Evolutionary conservation across 2,113 vertebrate species (phyloP).

Genomic region (Cephalopholis sonnerati): DNA sequence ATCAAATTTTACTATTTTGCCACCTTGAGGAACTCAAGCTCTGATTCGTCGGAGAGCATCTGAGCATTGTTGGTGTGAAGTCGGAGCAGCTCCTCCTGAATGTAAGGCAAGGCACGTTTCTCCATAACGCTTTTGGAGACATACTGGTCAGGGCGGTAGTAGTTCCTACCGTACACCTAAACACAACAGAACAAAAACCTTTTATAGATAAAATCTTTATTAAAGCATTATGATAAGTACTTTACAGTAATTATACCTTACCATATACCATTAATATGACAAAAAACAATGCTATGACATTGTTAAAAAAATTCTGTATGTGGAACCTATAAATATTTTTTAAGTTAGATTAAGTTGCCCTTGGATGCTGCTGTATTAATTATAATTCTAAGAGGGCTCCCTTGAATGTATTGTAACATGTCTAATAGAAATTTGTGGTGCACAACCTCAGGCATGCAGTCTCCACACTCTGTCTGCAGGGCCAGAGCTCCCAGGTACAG

Average conservation of each 20-base stretch:
- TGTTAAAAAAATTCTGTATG: no score
- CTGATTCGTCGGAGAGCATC: constrained; percentile 86
- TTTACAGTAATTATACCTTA: neutral
- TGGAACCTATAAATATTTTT: no score
- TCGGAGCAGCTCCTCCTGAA: constrained; percentile 85
- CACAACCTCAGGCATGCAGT: constrained; percentile 87
- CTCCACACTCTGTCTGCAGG: constrained; percentile 90
- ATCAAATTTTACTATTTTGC: neutral
- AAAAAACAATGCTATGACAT: no score
- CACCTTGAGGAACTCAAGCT: constrained; percentile 92
- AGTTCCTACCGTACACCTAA: constrained; percentile 86
- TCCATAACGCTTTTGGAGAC: constrained; percentile 87
- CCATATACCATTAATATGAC: no score
- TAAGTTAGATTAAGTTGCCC: neutral
- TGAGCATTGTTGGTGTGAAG: constrained; percentile 84
- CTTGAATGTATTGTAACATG: neutral
- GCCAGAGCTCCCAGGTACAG: constrained; percentile 89
- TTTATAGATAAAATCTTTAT: neutral
- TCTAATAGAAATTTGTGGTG: neutral
- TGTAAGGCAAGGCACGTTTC: constrained; percentile 86
- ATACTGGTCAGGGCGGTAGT: constrained; percentile 91
- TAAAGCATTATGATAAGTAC: neutral
- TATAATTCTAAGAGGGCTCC: neutral
- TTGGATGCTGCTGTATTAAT: neutral
- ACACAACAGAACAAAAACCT: neutral